Base-by-base conservation (phyloP, 2,797 vertebrate genomes). In the Rhabdomys pumilio region DNA sequence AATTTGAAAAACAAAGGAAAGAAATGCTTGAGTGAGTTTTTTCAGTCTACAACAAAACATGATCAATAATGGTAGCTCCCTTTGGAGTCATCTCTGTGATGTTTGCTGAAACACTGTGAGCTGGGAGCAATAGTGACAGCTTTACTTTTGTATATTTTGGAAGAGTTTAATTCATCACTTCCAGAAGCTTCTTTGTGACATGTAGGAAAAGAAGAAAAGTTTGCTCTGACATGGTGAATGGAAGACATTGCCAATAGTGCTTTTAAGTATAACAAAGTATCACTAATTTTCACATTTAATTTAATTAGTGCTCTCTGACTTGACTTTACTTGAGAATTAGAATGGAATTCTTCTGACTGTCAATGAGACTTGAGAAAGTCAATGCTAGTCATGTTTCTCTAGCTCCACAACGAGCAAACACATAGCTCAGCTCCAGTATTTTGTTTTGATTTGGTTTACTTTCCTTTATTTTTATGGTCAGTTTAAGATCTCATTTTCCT, bases 331-430 rank as follows among this genome's bases (percentile, higher is more conserved):
- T 91, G n/a, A 84, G 44, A 85, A 92, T 29, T 79, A 91, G 69
- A 91, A 19, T 89, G 41, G 26, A 61, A 19, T 80, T 94, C 72
- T 92, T 84, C 14, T 2, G 81, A 80, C 53, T 17, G 47, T 89
- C 50, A 86, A 57, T 44, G 55, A 86, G 85, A 80, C 63, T 93
- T 93, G 31, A 93, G 79, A 92, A 72, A 86, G 96, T 22, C 31
- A 86, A 2, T 24, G 31, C n/a, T 75, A n/a, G 92, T 93, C 96
- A 96, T 97, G 96, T 97, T 96, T 97, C 94, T 95, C 97, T 88
- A 94, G 94, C 76, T 89, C 77, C 31, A 29, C 94, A 4, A 63
- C 92, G 69, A 73, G 19, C 81, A 93, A 96, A 96, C 96, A 72
- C 9, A 81, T 96, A 41, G 81, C 92, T 93, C 72, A 94, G 96